These are phyloP conservation scores for Typhlomys cinereus DNA, from an alignment of 2,113 vertebrate species.

Conservation along the genomic window DNA sequence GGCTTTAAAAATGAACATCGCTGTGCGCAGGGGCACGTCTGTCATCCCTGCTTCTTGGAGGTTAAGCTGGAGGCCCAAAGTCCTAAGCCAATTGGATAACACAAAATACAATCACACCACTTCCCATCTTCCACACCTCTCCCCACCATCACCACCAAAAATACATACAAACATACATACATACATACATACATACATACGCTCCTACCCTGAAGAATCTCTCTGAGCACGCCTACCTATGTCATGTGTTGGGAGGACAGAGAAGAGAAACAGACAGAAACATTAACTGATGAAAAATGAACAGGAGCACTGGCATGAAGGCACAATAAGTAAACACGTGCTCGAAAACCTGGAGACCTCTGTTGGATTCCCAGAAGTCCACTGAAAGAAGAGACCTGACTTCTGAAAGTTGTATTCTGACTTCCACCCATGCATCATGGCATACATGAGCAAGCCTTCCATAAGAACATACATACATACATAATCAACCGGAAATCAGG, in stretches of 20 bases:
- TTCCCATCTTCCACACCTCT: not conserved
- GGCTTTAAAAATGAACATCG: slow-evolving; percentile 8
- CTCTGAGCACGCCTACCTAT: not conserved
- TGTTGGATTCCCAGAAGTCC: too few relatives aligned
- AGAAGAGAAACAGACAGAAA: not conserved
- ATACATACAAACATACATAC: too few relatives aligned
- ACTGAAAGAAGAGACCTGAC: too few relatives aligned
- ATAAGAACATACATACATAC: too few relatives aligned
- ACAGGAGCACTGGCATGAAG: too few relatives aligned
- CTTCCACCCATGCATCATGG: too few relatives aligned
- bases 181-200: not conserved
- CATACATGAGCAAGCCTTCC: too few relatives aligned
- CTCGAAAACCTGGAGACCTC: too few relatives aligned
- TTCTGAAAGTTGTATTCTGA: too few relatives aligned
- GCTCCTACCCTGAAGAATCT: not conserved
- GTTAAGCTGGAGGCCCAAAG: not conserved
- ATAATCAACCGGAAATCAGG: too few relatives aligned
- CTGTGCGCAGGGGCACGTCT: not conserved
- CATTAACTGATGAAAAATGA: slow-evolving; percentile 26
- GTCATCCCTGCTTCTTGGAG: not conserved
- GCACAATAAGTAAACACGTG: too few relatives aligned
- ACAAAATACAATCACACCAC: not conserved
- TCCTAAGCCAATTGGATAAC: not conserved
- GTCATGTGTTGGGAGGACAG: not conserved
- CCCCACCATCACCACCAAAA: too few relatives aligned